Evolutionary conservation across 2,797 vertebrate species (phyloP).

Genomic region (Pelochelys cantorii): DNA sequence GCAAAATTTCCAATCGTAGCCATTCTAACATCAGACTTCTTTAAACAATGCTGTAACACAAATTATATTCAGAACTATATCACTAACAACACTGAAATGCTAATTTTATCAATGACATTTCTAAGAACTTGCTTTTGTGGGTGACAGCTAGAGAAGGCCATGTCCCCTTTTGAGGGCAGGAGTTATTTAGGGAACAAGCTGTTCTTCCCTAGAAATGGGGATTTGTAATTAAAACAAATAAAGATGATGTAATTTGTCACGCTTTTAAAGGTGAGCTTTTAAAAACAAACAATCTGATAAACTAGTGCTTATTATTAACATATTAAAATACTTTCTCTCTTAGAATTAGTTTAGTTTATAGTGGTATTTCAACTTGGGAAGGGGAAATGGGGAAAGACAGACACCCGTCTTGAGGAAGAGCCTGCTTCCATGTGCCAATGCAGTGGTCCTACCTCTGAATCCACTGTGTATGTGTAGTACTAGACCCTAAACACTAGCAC

Average conservation of each 20-base stretch:
- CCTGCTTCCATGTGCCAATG: background rate
- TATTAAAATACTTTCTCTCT: background rate
- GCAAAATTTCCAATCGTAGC: background rate
- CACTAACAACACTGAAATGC: background rate
- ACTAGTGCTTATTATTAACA: background rate
- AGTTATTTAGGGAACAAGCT: background rate
- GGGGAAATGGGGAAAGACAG: background rate
- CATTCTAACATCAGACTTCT: background rate
- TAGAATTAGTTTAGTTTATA: background rate
- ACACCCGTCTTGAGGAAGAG: background rate
- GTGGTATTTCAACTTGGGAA: background rate
- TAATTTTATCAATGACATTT: background rate
- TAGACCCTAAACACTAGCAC: background rate
- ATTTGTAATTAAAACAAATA: background rate
- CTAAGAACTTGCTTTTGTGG: background rate
- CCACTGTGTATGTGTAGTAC: rapidly evolving
- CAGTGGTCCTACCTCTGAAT: rapidly evolving
- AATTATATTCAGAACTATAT: background rate
- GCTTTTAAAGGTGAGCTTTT: background rate
- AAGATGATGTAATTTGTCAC: background rate
- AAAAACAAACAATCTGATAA: background rate
- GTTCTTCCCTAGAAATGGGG: background rate
- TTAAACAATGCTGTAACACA: background rate
- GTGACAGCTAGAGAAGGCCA: background rate
- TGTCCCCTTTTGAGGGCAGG: background rate